Evolutionary conservation across 1,140 invertebrate species (phyloP), one percentile per base, ranked within the genome.

Genomic region (Anastrepha obliqua): DNA sequence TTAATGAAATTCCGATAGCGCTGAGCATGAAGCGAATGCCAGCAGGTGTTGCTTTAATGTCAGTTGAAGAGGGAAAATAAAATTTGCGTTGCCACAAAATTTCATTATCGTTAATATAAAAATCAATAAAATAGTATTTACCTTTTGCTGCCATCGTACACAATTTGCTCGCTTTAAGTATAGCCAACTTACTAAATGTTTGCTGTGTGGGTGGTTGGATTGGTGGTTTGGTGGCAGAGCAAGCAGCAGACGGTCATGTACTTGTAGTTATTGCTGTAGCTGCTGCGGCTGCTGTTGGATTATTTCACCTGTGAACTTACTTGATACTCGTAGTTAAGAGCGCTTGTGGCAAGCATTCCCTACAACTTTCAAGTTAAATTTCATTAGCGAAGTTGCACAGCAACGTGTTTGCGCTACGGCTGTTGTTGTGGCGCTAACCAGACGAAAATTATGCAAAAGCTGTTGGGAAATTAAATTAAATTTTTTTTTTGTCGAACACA

Each of bases 51-150:
- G 47, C 6, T 29, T 42, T 47, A 51, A 17, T 58, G 74, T 8
- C 47, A 29, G 67, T 17, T 39, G 15, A 74, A 74, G 67, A 74
- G 67, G 44, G 67, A 74, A 29, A 81, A 81, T 81, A 81, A n/a
- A 81, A 81, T 55, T 81, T 81, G 74, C 47, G 74, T 1, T 81
- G 74, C 74, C 74, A 81, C 74, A 81, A 55, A 81, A 81, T 81
- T 81, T 29, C 74, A 81, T 81, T 81, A 81, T 29, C 20, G 74
- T 58, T 81, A 81, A 81, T 81, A 20, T 81, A 55, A 81, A 81
- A 81, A 81, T 81, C 74, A 55, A 81, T 81, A 81, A 81, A 81
- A 81, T 55, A 55, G 47, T 81, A 13, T 51, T 47, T 81, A 55
- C 47, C 6, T 55, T 29, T 3, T 20, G 47, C 20, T 55, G 3